Evolutionary conservation across 2,113 vertebrate species (phyloP).

Genomic region (Prionailurus viverrinus): DNA sequence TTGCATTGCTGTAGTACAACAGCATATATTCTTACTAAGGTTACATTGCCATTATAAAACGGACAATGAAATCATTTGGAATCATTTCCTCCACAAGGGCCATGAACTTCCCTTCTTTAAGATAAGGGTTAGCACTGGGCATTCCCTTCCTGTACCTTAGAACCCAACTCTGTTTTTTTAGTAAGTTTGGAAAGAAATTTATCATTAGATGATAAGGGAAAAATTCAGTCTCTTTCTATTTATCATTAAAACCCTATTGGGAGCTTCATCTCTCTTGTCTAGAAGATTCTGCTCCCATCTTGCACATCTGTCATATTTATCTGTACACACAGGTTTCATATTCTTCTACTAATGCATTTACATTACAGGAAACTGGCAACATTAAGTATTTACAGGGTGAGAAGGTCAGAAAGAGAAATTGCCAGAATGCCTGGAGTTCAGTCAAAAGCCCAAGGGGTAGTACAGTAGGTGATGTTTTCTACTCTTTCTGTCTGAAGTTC

Average conservation of each 20-base stretch:
- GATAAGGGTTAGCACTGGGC: not conserved
- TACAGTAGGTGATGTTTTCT: not conserved
- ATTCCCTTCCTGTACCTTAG: not conserved
- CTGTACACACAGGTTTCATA: not conserved
- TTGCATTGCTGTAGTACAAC: not conserved
- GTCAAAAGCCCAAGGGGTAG: not conserved
- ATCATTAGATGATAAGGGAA: not conserved
- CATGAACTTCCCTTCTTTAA: not conserved
- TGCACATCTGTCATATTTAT: not conserved
- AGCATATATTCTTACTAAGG: not conserved
- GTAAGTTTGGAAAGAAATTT: not conserved
- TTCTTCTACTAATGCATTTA: conserved; percentile 25
- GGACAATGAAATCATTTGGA: not conserved
- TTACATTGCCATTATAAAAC: not conserved
- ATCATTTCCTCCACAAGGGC: not conserved
- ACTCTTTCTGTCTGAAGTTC: not conserved
- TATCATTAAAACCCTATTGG: not conserved
- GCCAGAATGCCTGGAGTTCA: not conserved
- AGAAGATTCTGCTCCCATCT: not conserved
- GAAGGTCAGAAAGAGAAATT: not conserved
- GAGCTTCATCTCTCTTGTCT: not conserved
- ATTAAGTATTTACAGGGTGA: conserved; percentile 13
- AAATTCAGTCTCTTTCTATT: not conserved
- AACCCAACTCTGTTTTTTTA: not conserved
- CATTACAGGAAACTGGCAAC: not conserved